These are phyloP conservation scores for Anthrax anthrax DNA, from an alignment of 2,888 invertebrate species.

Conservation along the genomic window DNA sequence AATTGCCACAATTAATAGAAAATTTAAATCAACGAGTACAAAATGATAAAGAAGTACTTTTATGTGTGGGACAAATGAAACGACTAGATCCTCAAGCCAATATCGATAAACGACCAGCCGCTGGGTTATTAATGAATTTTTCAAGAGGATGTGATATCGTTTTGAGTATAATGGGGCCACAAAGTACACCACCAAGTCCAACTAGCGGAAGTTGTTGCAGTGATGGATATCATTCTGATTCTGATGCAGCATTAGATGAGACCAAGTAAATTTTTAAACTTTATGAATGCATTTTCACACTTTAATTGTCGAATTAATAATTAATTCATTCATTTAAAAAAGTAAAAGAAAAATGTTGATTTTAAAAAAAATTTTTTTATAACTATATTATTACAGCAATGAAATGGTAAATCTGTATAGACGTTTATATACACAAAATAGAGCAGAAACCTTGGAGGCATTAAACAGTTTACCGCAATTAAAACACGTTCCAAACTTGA, in stretches of 20 bases:
- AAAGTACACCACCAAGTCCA: conserved; percentile 34
- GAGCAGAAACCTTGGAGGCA: conserved; percentile 75
- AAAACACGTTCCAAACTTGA: conserved; percentile 71
- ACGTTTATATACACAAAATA: conserved; percentile 68
- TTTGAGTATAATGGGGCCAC: conserved; percentile 55
- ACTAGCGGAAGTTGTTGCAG: conserved; percentile 46
- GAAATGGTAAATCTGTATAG: conserved; percentile 67
- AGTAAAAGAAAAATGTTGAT: no score
- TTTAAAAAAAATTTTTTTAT: not conserved
- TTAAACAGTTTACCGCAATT: conserved; percentile 68
- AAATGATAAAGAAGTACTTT: conserved; percentile 77
- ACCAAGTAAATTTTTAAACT: conserved; percentile 23
- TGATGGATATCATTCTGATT: conserved; percentile 75
- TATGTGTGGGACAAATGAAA: conserved; percentile 53
- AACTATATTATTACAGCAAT: conserved; percentile 34
- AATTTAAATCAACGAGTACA: conserved; percentile 68
- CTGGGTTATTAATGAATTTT: conserved; percentile 58
- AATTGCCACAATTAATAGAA: conserved; percentile 51
- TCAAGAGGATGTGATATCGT: conserved; percentile 61
- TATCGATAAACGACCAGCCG: conserved; percentile 50
- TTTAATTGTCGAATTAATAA: conserved; percentile 1
- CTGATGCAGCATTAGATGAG: conserved; percentile 40
- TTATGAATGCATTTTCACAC: no score
- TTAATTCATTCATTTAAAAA: no score
- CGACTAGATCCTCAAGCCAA: conserved; percentile 47